Base-by-base conservation (phyloP, 2,888 invertebrate genomes). In the Aphrophora alni region DNA sequence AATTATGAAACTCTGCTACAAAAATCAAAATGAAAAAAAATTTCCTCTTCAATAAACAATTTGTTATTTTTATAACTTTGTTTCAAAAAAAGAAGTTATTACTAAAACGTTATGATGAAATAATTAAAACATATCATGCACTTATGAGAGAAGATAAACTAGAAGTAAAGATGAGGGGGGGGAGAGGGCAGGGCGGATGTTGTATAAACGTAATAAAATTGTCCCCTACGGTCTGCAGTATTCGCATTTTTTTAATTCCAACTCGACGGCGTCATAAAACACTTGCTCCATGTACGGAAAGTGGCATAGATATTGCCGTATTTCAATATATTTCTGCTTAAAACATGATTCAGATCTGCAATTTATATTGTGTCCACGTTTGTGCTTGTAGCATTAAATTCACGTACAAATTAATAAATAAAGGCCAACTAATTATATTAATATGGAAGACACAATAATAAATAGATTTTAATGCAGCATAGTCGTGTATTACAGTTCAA, bases 391-490 rank as follows among this genome's bases (percentile, higher is more conserved):
- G 21, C 59, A 59, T 59, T 59, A 59, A 59, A 59, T 59, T 59
- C 21, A 21, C 59, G 21, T 59, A 59, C 59, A 59, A 59, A 59
- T 59, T 59, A 59, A 59, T 59, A 59, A 59, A 59, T 59, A 59
- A 59, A n/a, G 59, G 59, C n/a, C 21, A 59, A 59, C 59, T 59
- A 59, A 59, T 59, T 59, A 59, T 59, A 59, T 59, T 59, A 59
- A 59, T 59, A 59, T 21, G 59, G 59, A 59, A 59, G 59, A 59
- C 21, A 44, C 44, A 44, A 44, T 44, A 44, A 44, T 44, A 44
- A 44, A 44, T 59, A 21, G 59, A 59, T 59, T 59, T n/a, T 21
- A 21, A 21, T 21, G 59, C n/a, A 2, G 14, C 59, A 5, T 21
- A 21, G 59, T 59, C 59, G 59, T 59, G 59, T 59, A 21, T 21